Conservation (phyloP, 2,888 invertebrate species). For the Meteorus colon region DNA sequence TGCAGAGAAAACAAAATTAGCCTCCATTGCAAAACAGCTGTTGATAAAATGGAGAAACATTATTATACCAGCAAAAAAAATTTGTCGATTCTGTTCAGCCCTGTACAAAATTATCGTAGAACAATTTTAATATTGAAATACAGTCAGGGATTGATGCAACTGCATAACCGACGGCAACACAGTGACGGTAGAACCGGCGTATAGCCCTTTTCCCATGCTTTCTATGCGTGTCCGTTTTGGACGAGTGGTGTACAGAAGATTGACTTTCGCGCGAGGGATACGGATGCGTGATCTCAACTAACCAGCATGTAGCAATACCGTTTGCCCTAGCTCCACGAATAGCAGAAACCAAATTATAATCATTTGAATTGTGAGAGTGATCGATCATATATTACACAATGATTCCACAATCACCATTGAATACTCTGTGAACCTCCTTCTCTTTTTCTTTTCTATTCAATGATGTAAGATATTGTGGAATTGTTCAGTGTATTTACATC, state of each 20-base stretch:
- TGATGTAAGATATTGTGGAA: not conserved
- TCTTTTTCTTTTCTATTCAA: not conserved
- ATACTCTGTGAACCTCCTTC: constrained; percentile 17
- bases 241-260: constrained; percentile 48
- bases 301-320: constrained; percentile 36
- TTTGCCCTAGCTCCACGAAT: constrained; percentile 29
- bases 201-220: constrained; percentile 45
- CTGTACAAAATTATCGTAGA: not conserved
- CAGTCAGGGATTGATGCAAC: not conserved
- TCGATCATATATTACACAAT: constrained; percentile 3
- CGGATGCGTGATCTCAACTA: constrained; percentile 51
- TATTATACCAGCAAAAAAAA: not conserved
- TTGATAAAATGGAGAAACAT: too few relatives aligned
- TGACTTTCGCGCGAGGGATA: constrained; percentile 53
- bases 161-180: not conserved
- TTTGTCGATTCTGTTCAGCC: not conserved
- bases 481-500: not conserved
- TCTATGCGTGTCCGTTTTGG: constrained; percentile 51
- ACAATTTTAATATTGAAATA: not conserved
- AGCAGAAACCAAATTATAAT: constrained; percentile 18
- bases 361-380: not conserved
- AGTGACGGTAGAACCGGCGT: not conserved
- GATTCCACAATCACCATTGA: constrained; percentile 16
- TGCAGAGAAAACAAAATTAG: too few relatives aligned
- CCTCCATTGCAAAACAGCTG: too few relatives aligned